Percentiles rank a stretch among this genome's conserved stretches.
Evolutionary conservation across 2,888 invertebrate genomes (phyloP).

Genomic region (Ephialtes manifestator): DNA sequence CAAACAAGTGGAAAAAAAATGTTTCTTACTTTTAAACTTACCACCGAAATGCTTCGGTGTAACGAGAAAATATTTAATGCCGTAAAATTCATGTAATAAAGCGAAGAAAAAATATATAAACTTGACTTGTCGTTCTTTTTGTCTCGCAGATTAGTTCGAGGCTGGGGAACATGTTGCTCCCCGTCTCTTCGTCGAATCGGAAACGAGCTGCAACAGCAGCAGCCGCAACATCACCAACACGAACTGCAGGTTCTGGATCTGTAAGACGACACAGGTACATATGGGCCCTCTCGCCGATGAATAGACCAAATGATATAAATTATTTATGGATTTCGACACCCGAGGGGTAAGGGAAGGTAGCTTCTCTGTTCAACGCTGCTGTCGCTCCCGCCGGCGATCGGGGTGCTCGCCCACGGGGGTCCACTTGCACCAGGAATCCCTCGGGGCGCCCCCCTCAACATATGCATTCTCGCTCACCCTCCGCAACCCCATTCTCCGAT

Average conservation of each 20-base stretch:
- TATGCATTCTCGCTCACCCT: conserved; percentile 81
- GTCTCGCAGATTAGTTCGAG: conserved; percentile 20
- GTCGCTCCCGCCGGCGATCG: conserved; percentile 65
- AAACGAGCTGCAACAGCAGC: conserved; percentile 8
- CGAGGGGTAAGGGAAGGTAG: conserved; percentile 73
- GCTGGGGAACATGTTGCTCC: conserved; percentile 22
- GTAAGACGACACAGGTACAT: conserved; percentile 85
- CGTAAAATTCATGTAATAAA: no score
- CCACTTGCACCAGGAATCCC: conserved; percentile 83
- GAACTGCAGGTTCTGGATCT: conserved; percentile 67
- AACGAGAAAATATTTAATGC: no score
- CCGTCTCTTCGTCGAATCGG: conserved; percentile 13
- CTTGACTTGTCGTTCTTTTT: conserved; percentile 7
- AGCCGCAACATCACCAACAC: conserved; percentile 22
- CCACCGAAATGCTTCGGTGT: no score
- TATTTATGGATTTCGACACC: conserved; percentile 86
- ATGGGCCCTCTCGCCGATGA: conserved; percentile 81
- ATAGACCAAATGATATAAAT: conserved; percentile 86
- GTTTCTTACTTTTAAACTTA: no score
- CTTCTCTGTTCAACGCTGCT: conserved; percentile 62
- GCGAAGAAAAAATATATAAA: not conserved
- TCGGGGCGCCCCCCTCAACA: conserved; percentile 82
- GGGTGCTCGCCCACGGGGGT: conserved; percentile 82
- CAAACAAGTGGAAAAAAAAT: no score
- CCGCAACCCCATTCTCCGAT: conserved; percentile 61